These are phyloP conservation scores for Drosophila quadrilineata DNA, from an alignment of 1,140 invertebrate species.

Conservation along the genomic window DNA sequence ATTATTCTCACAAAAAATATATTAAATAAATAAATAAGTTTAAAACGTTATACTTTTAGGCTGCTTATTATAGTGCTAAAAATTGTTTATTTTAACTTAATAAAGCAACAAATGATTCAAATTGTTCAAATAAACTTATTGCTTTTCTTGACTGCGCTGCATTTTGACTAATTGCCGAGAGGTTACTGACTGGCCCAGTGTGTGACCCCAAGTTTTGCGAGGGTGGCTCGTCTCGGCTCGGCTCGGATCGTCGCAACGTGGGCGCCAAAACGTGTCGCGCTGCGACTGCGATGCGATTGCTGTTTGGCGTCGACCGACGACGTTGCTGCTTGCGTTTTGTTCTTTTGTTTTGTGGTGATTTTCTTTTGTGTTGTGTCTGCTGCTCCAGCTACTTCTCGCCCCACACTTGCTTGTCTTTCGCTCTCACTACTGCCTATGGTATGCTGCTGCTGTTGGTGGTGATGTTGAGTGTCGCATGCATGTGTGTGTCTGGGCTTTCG, in stretches of 20 bases:
- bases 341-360: slow-evolving; percentile 69
- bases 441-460: slow-evolving; percentile 2
- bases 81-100: neutral
- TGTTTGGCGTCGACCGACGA: neutral
- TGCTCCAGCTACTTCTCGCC: slow-evolving; percentile 41
- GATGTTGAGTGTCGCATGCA: neutral
- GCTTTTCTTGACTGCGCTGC: slow-evolving; percentile 30
- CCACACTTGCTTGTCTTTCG: slow-evolving; percentile 6
- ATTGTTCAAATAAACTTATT: slow-evolving; percentile 3
- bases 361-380: slow-evolving; percentile 51
- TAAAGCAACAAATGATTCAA: too few relatives aligned
- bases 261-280: slow-evolving; percentile 27
- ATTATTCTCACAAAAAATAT: too few relatives aligned
- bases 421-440: too few relatives aligned
- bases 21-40: neutral
- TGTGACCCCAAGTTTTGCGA: slow-evolving; percentile 26
- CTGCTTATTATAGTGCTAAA: too few relatives aligned
- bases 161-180: slow-evolving; percentile 44
- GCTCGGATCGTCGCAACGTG: slow-evolving; percentile 7
- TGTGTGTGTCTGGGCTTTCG: neutral
- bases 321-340: slow-evolving; percentile 46
- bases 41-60: slow-evolving; percentile 15
- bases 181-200: slow-evolving; percentile 25
- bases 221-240: slow-evolving; percentile 47
- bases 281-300: slow-evolving; percentile 11